Conservation (phyloP, 2,888 invertebrate genomes). For the Tribolium freemani region DNA sequence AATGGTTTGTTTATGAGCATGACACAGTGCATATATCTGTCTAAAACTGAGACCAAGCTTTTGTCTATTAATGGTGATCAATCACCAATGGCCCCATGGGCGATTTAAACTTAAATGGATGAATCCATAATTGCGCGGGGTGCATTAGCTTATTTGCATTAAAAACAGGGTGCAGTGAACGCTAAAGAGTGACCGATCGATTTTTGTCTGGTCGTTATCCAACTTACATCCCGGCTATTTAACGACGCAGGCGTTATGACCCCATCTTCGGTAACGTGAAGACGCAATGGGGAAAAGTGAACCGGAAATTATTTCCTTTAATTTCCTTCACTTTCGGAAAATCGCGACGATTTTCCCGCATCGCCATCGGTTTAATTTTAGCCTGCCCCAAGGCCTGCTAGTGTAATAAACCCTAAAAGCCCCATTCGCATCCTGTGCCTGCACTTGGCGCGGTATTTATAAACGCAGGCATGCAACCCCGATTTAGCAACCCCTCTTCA, state of each 20-base stretch:
- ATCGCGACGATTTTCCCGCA: not conserved
- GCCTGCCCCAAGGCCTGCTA: slow-evolving; percentile 46
- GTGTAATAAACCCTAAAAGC: slow-evolving; percentile 48
- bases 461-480: slow-evolving; percentile 38
- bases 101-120: slow-evolving; percentile 12
- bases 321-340: slow-evolving; percentile 7
- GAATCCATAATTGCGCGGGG: slow-evolving; percentile 17
- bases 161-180: slow-evolving; percentile 51
- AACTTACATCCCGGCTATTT: slow-evolving; percentile 28
- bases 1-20: not conserved
- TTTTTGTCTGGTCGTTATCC: slow-evolving; percentile 38
- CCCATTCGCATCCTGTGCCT: slow-evolving; percentile 48
- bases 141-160: slow-evolving; percentile 48
- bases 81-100: slow-evolving; percentile 15
- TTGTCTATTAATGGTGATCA: not conserved
- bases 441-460: slow-evolving; percentile 49
- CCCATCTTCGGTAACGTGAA: slow-evolving; percentile 23
- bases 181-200: slow-evolving; percentile 45
- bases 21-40: not conserved
- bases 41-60: not conserved
- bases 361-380: slow-evolving; percentile 46
- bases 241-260: slow-evolving; percentile 45
- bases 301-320: slow-evolving; percentile 23
- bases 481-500: slow-evolving; percentile 22
- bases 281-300: slow-evolving; percentile 28